These are phyloP conservation scores for Prunella himalayana DNA, from an alignment of 2,113 vertebrate species.

Conservation along the genomic window DNA sequence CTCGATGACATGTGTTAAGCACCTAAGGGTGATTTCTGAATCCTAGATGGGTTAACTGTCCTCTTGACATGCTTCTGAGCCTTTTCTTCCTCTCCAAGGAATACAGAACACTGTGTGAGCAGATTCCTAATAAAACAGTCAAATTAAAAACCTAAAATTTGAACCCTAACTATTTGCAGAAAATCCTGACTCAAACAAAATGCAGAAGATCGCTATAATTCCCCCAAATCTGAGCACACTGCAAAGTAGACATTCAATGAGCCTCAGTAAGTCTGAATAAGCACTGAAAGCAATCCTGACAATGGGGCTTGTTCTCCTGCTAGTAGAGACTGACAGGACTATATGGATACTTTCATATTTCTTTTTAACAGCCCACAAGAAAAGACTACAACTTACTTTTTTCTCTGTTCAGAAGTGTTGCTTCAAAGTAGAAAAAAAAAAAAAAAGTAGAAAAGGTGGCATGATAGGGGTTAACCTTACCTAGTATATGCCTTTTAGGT, in stretches of 20 bases:
- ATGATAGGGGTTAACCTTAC: not conserved
- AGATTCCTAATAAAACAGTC: not conserved
- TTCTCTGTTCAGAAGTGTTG: not conserved
- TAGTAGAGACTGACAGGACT: not conserved
- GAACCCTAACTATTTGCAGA: not conserved
- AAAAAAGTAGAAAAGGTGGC: not conserved
- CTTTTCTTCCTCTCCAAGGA: not conserved
- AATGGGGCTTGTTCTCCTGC: not conserved
- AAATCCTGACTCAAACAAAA: not conserved
- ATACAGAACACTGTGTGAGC: not conserved
- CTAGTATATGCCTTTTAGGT: rapidly evolving
- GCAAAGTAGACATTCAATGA: not conserved
- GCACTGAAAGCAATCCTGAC: not conserved
- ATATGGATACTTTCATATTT: not conserved
- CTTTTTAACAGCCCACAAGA: not conserved
- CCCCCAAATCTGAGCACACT: not conserved
- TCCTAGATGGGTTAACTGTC: not conserved
- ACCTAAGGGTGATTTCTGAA: not conserved
- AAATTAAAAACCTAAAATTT: not conserved
- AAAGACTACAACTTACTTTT: not conserved
- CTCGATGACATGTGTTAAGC: not conserved
- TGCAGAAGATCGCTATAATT: not conserved
- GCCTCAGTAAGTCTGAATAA: not conserved
- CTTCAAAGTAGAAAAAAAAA: not conserved
- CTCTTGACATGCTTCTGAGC: not conserved